phyloP scores from a whole-genome alignment of 2,888 invertebrate species.

The Cabera pusaria region DNA sequence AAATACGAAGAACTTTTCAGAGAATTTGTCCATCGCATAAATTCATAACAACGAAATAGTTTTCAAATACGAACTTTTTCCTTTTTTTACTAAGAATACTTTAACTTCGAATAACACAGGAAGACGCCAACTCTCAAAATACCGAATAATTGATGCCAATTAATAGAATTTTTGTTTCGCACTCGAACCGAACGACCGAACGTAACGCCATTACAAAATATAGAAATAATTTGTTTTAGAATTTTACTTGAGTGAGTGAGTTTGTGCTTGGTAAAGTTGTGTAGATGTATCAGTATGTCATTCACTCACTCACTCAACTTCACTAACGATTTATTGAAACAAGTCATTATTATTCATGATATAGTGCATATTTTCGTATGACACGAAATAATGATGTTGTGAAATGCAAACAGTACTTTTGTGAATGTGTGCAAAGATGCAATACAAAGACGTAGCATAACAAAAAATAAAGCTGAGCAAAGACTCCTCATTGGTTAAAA shows the following conservation, averaged over 20 bases:
- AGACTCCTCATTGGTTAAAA: constrained; percentile 58
- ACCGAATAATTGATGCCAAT: constrained; percentile 31
- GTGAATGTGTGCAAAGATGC: constrained; percentile 65
- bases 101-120: no score
- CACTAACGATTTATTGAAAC: constrained; percentile 30
- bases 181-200: constrained; percentile 43
- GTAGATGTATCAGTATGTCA: constrained; percentile 28
- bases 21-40: constrained; percentile 55
- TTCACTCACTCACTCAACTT: constrained; percentile 46
- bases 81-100: no score
- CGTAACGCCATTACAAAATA: constrained; percentile 51
- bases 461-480: constrained; percentile 78
- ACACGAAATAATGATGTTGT: constrained; percentile 25
- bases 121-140: constrained; percentile 17
- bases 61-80: constrained; percentile 14
- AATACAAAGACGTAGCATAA: constrained; percentile 62
- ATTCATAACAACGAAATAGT: constrained; percentile 38
- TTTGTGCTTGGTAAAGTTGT: background rate
- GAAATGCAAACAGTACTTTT: constrained; percentile 54
- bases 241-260: no score
- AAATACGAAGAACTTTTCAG: constrained; percentile 57
- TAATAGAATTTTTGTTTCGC: constrained; percentile 26
- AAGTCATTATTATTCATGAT: constrained; percentile 24
- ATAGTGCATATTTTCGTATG: constrained; percentile 41
- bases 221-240: constrained; percentile 33